Evolutionary conservation across 2,113 vertebrate species (phyloP).

Genomic region (Saimiri boliviensis): DNA sequence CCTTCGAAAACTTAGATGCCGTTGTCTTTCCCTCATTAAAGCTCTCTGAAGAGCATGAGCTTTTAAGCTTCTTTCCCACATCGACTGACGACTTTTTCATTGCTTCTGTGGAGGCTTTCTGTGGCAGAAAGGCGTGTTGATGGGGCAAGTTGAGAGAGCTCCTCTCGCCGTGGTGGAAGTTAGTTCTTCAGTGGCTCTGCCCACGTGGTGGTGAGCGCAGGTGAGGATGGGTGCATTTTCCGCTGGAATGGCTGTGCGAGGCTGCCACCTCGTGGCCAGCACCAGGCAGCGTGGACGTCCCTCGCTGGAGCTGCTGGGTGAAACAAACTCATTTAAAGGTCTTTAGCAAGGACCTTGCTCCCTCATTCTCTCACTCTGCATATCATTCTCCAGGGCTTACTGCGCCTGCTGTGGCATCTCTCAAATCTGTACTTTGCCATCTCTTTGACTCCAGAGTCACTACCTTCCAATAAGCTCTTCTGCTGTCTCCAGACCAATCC

Average conservation of each 20-base stretch:
- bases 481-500: not conserved
- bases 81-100: not conserved
- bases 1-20: no score
- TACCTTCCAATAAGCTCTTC: not conserved
- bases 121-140: not conserved
- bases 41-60: no score
- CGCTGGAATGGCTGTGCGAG: not conserved
- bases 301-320: not conserved
- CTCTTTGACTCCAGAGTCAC: not conserved
- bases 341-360: not conserved
- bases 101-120: not conserved
- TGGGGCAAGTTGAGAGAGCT: not conserved
- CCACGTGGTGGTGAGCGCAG: rapidly evolving
- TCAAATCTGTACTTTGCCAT: not conserved
- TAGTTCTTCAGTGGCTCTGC: not conserved
- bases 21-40: no score
- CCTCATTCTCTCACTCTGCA: rapidly evolving
- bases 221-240: not conserved
- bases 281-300: not conserved
- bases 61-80: not conserved
- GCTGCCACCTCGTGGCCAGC: constrained; percentile 60
- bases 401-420: not conserved
- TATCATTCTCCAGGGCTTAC: not conserved
- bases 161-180: not conserved
- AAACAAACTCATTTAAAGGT: not conserved